A percentile compares a stretch with the other conserved stretches of the same genome.
These are phyloP conservation scores for Heteromyza rotundicornis DNA, from an alignment of 2,888 invertebrate genomes.

Conservation along the genomic window DNA sequence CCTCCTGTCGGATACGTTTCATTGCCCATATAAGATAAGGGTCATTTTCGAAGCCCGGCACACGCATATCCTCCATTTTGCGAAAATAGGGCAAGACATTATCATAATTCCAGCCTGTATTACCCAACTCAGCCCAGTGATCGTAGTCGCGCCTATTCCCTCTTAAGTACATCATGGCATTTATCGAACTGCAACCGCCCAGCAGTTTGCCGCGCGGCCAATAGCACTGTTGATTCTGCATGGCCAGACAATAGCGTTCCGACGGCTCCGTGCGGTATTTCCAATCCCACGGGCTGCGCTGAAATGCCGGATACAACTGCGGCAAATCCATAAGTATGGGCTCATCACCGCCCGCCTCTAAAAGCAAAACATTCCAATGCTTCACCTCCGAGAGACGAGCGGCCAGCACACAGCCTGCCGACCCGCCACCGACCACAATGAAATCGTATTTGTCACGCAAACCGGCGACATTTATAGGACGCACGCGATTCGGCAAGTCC, in stretches of 20 bases:
- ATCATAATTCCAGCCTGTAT: conserved; percentile 68
- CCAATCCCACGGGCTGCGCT: conserved; percentile 81
- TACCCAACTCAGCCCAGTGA: conserved; percentile 66
- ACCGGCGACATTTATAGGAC: conserved; percentile 65
- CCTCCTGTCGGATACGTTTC: conserved; percentile 63
- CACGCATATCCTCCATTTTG: conserved; percentile 72
- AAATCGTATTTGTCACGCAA: conserved; percentile 76
- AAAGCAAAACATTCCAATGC: conserved; percentile 74
- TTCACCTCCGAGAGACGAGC: conserved; percentile 77
- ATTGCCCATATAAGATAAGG: conserved; percentile 51
- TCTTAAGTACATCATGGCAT: conserved; percentile 69
- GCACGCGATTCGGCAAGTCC: conserved; percentile 70
- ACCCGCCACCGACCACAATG: conserved; percentile 81
- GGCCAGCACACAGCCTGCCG: conserved; percentile 82
- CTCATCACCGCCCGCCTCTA: conserved; percentile 83
- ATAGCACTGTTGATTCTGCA: conserved; percentile 44
- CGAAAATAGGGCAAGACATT: conserved; percentile 78
- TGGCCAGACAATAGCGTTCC: conserved; percentile 57
- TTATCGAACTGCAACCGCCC: conserved; percentile 69
- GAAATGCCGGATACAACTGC: conserved; percentile 73
- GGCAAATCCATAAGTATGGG: conserved; percentile 77
- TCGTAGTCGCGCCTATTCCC: conserved; percentile 67
- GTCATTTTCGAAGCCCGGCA: conserved; percentile 64
- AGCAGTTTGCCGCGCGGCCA: conserved; percentile 73
- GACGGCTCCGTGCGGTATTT: conserved; percentile 79